These are phyloP conservation scores for Drosophila birchii DNA, from an alignment of 2,888 invertebrate species.

Conservation along the genomic window DNA sequence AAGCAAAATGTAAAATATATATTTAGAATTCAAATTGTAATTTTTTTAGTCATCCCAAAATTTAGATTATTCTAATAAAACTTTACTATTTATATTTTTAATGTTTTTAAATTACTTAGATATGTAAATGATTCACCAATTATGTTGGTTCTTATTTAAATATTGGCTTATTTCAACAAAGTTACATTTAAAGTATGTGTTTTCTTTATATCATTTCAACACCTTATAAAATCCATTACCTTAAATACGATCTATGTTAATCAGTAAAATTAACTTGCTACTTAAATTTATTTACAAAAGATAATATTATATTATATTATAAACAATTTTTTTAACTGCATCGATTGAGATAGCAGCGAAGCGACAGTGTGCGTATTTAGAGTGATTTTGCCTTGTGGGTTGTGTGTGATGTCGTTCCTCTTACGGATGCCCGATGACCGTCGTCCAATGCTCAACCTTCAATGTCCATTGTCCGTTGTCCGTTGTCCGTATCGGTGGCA, in stretches of 20 bases:
- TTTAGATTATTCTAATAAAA: no score
- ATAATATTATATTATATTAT: no score
- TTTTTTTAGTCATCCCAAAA: no score
- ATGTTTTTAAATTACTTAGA: no score
- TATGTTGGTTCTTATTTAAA: not conserved
- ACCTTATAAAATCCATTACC: not conserved
- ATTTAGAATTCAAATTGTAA: not conserved
- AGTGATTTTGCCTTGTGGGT: constrained; percentile 36
- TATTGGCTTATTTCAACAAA: not conserved
- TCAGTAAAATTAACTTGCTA: not conserved
- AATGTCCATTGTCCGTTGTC: constrained; percentile 14
- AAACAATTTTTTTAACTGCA: constrained; percentile 4
- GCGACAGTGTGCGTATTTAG: constrained; percentile 37
- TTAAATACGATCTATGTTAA: not conserved
- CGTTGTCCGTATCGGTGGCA: constrained; percentile 16
- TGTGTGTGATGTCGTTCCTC: constrained; percentile 26
- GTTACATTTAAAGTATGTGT: not conserved
- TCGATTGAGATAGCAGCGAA: constrained; percentile 25
- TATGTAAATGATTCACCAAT: no score
- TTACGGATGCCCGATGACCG: constrained; percentile 18
- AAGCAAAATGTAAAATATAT: not conserved
- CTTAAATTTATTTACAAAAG: not conserved
- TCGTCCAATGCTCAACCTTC: constrained; percentile 8
- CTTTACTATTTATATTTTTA: no score
- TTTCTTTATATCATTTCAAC: not conserved